These are phyloP conservation scores for Caradrina kadenii DNA, from an alignment of 2,888 invertebrate genomes.

Conservation along the genomic window DNA sequence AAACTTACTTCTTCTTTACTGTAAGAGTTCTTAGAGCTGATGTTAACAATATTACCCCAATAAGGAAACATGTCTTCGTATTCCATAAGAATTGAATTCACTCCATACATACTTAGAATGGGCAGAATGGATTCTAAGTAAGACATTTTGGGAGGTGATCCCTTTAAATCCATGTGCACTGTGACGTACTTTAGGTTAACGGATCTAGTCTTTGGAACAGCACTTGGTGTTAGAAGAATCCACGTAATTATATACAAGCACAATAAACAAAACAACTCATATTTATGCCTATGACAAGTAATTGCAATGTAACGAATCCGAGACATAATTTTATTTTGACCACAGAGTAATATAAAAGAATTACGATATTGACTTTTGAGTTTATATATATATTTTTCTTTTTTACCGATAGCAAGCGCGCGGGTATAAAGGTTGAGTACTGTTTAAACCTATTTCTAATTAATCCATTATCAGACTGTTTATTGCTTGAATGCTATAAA, in stretches of 20 bases:
- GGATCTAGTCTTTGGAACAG: neutral
- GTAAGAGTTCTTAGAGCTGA: constrained; percentile 93
- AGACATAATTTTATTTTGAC: neutral
- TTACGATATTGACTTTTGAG: too few species aligned
- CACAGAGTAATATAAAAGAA: too few species aligned
- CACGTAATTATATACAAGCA: neutral
- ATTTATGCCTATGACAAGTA: constrained; percentile 1
- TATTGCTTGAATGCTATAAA: neutral
- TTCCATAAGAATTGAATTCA: constrained; percentile 94
- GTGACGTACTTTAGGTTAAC: constrained; percentile 88
- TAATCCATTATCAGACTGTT: neutral
- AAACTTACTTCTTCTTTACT: constrained; percentile 76
- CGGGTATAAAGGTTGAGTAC: neutral
- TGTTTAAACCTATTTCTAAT: neutral
- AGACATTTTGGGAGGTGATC: constrained; percentile 93
- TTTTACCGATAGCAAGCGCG: neutral
- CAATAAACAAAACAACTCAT: neutral
- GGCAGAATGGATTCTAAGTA: constrained; percentile 92
- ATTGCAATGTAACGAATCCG: neutral
- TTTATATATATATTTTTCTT: too few species aligned
- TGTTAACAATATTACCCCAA: constrained; percentile 88
- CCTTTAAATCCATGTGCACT: constrained; percentile 96
- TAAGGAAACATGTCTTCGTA: constrained; percentile 98
- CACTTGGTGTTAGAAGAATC: neutral
- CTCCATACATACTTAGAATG: constrained; percentile 91